These are phyloP conservation scores for Dicranocentrus wangi DNA, from an alignment of 2,888 invertebrate genomes.

Conservation along the genomic window DNA sequence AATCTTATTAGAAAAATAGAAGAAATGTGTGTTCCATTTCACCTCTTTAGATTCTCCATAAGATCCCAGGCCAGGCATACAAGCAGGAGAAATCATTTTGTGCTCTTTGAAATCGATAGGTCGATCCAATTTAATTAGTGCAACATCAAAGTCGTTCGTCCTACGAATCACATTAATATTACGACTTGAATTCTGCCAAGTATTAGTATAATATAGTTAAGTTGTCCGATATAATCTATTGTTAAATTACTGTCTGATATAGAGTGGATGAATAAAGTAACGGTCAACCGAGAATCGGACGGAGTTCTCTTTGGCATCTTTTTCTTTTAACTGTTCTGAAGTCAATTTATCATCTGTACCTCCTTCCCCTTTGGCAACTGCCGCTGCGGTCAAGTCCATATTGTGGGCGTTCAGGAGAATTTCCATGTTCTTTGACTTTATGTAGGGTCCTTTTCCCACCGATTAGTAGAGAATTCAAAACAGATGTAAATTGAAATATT, in stretches of 20 bases:
- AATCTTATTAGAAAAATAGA: no score
- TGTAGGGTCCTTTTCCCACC: conserved; percentile 61
- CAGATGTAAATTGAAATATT: neutral
- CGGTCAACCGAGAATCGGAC: conserved; percentile 60
- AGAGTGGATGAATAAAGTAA: conserved; percentile 69
- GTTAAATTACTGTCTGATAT: conserved; percentile 59
- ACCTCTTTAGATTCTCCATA: conserved; percentile 58
- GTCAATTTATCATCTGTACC: neutral
- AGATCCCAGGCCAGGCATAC: conserved; percentile 47
- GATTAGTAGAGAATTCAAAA: neutral
- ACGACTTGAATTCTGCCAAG: no score
- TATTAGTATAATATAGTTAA: no score
- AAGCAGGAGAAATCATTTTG: conserved; percentile 49
- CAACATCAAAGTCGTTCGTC: conserved; percentile 68
- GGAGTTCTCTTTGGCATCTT: conserved; percentile 51
- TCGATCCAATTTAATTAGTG: conserved; percentile 59
- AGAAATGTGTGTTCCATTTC: no score
- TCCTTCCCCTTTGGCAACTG: conserved; percentile 46
- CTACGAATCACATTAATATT: conserved; percentile 27
- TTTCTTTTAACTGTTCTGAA: neutral
- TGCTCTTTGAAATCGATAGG: conserved; percentile 59
- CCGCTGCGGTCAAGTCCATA: conserved; percentile 60
- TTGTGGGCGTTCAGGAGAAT: conserved; percentile 64
- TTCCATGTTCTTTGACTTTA: conserved; percentile 63
- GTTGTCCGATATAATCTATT: no score